Evolutionary conservation across 2,113 vertebrate species (phyloP), one percentile per base, ranked within the genome.

Genomic region (Xiphophorus maculatus): DNA sequence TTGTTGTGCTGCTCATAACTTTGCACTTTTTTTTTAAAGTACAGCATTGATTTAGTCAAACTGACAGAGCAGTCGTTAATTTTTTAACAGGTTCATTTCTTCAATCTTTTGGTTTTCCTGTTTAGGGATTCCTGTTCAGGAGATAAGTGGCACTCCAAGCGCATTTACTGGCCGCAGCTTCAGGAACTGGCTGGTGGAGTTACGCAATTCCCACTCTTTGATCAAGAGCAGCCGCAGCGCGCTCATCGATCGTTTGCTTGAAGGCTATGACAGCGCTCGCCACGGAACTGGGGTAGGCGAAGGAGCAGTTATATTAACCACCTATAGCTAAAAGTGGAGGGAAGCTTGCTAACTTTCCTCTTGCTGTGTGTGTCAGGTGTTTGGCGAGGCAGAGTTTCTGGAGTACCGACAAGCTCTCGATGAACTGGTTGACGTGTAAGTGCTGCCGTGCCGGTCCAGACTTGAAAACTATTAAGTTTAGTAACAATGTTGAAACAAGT

Each of bases 181-280:
- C 91, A 95, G 94, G 74, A 95, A 88, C 79, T 98, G 97, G 91
- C 90, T 99, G 78, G 81, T 97, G 82, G 97, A 98, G 40, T 90
- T 99, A 66, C 91, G 96, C 1, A 97, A 96, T 79, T 95, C 95
- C 71, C 95, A 95, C 87, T 89, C 95, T 1, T 94, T 96, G 54
- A 95, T 96, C 78, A 97, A 96, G 86, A 96, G 95, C 81, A 93
- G 96, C 66, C 96, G 95, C 74, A 96, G 96, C 58, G 84, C 93
- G 0, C 93, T 99, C 71, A 93, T 99, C 0, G 97, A 99, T 79
- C 86, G 95, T 15, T 77, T 98, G 79, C 92, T 98, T 63, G 97
- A 99, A 22, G 97, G 98, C 10, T 99, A 99, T 0, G 96, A 97
- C 77, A 95, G 87, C 0, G 98, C 97, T 12, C 96, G 97, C 69